Evolutionary conservation across 2,113 vertebrate genomes (phyloP).

Genomic region (Meles meles): DNA sequence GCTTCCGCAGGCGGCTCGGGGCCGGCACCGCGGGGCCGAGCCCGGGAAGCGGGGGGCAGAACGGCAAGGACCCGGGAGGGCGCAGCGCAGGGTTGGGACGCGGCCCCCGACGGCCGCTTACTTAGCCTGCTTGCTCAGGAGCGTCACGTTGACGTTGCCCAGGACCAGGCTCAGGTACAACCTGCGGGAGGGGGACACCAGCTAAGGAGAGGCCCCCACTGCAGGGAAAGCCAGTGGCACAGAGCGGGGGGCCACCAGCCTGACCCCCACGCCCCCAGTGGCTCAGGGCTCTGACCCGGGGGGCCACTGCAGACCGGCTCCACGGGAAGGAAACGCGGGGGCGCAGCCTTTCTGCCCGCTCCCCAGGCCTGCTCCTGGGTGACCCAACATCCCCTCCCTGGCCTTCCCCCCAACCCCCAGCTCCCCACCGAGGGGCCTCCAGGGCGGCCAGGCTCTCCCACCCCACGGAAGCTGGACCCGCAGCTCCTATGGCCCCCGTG

Average conservation of each 20-base stretch:
- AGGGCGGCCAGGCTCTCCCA: neutral
- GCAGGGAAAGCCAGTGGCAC: too few species aligned
- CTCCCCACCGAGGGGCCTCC: neutral
- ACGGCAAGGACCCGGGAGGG: neutral
- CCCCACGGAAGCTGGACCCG: accelerated
- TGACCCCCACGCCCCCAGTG: accelerated
- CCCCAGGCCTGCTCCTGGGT: neutral
- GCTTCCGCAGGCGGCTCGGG: neutral
- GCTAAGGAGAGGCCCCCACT: accelerated
- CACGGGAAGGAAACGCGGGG: neutral
- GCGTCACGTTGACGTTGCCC: slow-evolving; percentile 94
- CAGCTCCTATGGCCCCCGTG: neutral
- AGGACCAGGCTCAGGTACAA: slow-evolving; percentile 95
- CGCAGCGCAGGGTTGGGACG: neutral
- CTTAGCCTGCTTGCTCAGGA: slow-evolving; percentile 96
- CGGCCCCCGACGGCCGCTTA: slow-evolving; percentile 59
- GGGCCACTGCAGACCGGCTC: neutral
- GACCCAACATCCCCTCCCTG: neutral
- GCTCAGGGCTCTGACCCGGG: neutral
- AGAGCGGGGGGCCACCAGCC: neutral
- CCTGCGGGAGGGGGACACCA: slow-evolving; percentile 78
- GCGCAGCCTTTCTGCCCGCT: neutral
- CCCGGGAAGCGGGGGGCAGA: neutral
- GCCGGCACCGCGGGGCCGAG: neutral
- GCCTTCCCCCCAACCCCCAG: too few species aligned